Percentiles rank a stretch among this genome's conserved stretches.
Conservation (phyloP, 1,140 invertebrate species). For the Tetragonula clypearis region DNA sequence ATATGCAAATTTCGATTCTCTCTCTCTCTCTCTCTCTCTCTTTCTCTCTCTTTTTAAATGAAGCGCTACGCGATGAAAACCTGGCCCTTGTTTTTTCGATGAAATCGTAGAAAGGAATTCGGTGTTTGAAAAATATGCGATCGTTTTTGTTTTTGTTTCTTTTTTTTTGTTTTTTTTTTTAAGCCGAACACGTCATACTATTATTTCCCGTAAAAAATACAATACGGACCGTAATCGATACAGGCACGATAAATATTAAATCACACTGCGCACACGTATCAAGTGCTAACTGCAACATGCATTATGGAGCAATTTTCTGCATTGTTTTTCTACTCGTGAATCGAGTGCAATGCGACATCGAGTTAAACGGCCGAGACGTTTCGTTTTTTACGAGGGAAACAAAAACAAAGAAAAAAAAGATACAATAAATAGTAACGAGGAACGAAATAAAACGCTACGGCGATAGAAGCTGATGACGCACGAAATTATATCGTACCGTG, state of each 20-base stretch:
- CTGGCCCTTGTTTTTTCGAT: conserved; percentile 4
- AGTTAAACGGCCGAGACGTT: conserved; percentile 27
- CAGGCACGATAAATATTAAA: conserved; percentile 40
- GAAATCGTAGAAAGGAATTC: conserved; percentile 8
- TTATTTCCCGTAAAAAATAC: conserved; percentile 42
- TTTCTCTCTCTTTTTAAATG: background rate
- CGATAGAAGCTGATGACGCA: background rate
- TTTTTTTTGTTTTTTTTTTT: no score
- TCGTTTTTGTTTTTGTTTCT: background rate
- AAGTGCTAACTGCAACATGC: conserved; percentile 27
- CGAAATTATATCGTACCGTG: background rate
- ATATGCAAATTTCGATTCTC: conserved; percentile 8
- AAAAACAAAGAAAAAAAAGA: no score
- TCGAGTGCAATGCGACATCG: conserved; percentile 26
- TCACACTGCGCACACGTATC: conserved; percentile 35
- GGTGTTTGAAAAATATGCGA: conserved; percentile 13
- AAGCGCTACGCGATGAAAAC: conserved; percentile 3
- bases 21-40: no score
- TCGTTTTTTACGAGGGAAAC: background rate
- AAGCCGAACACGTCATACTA: conserved; percentile 26
- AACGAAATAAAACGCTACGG: background rate
- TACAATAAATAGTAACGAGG: background rate
- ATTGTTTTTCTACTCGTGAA: conserved; percentile 26
- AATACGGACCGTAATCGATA: conserved; percentile 18
- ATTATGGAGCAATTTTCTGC: conserved; percentile 21